phyloP scores from a whole-genome alignment of 2,888 invertebrate genomes.

The Gibbula magus region DNA sequence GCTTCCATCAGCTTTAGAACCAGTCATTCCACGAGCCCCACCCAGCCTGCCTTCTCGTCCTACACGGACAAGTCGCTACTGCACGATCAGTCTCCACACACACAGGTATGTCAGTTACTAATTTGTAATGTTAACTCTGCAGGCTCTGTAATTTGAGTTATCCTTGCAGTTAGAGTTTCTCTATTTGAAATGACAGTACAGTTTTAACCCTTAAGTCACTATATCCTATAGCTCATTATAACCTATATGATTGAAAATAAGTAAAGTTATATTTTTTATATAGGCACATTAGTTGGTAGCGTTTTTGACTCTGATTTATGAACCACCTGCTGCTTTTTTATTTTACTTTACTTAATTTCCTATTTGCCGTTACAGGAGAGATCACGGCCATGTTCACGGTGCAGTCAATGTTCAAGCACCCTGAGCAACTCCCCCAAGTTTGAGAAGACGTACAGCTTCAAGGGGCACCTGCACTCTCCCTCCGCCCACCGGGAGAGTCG shows the following conservation, averaged over 20 bases:
- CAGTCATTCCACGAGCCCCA: slow-evolving; percentile 70
- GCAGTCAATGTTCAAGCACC: slow-evolving; percentile 68
- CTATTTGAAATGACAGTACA: too few species aligned
- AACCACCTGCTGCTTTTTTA: background rate
- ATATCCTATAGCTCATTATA: too few species aligned
- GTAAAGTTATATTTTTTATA: too few species aligned
- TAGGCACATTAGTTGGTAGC: too few species aligned
- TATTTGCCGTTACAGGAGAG: slow-evolving; percentile 49
- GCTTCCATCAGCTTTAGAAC: slow-evolving; percentile 61
- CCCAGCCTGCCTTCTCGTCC: slow-evolving; percentile 63
- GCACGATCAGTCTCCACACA: slow-evolving; percentile 44
- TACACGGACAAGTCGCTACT: slow-evolving; percentile 52
- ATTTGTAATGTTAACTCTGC: too few species aligned
- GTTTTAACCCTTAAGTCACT: too few species aligned
- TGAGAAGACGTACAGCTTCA: slow-evolving; percentile 59
- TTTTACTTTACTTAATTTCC: background rate
- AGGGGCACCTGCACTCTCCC: slow-evolving; percentile 58
- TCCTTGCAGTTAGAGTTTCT: too few species aligned
- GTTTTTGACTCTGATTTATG: too few species aligned
- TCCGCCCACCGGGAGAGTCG: slow-evolving; percentile 45
- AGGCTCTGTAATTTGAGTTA: too few species aligned
- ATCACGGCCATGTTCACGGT: slow-evolving; percentile 67
- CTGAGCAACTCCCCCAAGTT: slow-evolving; percentile 68
- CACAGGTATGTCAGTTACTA: slow-evolving; percentile 40
- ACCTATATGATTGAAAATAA: too few species aligned